phyloP scores from a whole-genome alignment of 2,888 invertebrate species.

The Sepiola atlantica region DNA sequence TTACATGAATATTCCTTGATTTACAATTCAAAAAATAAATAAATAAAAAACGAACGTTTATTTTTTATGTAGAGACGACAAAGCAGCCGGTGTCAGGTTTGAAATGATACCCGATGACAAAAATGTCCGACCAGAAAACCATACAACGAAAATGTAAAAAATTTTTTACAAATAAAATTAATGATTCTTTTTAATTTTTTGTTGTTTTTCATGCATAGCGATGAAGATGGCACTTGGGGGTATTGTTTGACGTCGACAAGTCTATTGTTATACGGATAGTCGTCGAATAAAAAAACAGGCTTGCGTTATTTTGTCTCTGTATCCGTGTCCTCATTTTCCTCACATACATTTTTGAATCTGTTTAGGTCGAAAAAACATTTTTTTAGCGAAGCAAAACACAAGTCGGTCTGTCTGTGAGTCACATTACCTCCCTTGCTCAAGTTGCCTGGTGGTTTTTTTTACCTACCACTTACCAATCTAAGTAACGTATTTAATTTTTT shows the following conservation, averaged over 20 bases:
- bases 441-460: conserved; percentile 37
- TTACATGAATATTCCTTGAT: conserved; percentile 5
- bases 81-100: neutral
- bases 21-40: neutral
- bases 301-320: neutral
- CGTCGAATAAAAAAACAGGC: neutral
- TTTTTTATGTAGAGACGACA: conserved; percentile 32
- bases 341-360: conserved; percentile 36
- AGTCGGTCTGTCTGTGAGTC: conserved; percentile 44
- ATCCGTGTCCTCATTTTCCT: neutral
- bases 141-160: neutral
- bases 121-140: neutral
- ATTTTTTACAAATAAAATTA: neutral
- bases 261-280: neutral
- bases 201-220: neutral
- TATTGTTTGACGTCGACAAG: neutral
- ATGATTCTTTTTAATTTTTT: neutral
- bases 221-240: too few species aligned
- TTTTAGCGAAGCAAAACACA: conserved; percentile 42
- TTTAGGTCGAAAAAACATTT: conserved; percentile 36
- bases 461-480: conserved; percentile 33
- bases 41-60: neutral
- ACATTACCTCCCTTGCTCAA: conserved; percentile 45
- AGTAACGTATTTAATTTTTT: neutral
- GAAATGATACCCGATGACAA: neutral